Evolutionary conservation across 2,888 invertebrate species (phyloP).

Genomic region (Melolontha melolontha): DNA sequence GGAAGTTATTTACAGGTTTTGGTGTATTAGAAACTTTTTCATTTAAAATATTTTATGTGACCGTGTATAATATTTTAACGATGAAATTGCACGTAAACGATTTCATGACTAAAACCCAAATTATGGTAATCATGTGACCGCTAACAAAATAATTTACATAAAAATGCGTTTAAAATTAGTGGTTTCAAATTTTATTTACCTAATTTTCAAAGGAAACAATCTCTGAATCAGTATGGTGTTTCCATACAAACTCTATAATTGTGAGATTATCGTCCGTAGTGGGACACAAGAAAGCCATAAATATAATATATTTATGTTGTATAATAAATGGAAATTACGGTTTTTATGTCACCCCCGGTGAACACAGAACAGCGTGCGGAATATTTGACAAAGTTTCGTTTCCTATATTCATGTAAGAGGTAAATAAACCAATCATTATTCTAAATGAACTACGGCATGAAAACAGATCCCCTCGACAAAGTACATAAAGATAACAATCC

Average conservation of each 20-base stretch:
- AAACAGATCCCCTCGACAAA: constrained; percentile 33
- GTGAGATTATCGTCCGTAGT: neutral
- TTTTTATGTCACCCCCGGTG: constrained; percentile 6
- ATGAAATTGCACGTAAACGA: too few relatives aligned
- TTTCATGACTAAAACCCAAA: neutral
- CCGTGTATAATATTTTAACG: too few relatives aligned
- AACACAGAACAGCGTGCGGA: neutral
- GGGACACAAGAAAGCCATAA: constrained; percentile 13
- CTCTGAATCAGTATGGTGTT: neutral
- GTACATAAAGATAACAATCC: constrained; percentile 41
- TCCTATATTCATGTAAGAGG: constrained; percentile 26
- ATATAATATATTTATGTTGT: constrained; percentile 11
- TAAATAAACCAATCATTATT: constrained; percentile 29
- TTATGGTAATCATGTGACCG: neutral
- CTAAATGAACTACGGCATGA: constrained; percentile 29
- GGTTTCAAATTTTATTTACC: constrained; percentile 13
- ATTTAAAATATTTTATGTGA: too few relatives aligned
- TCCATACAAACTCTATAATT: neutral
- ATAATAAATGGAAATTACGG: constrained; percentile 25
- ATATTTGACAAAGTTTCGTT: constrained; percentile 18
- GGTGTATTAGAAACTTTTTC: too few relatives aligned
- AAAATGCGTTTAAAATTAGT: neutral
- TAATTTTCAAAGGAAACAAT: neutral
- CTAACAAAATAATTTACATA: constrained; percentile 11
- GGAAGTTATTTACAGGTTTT: too few relatives aligned